Base-by-base conservation (phyloP, 2,888 invertebrate genomes). In the Macaria notata region DNA sequence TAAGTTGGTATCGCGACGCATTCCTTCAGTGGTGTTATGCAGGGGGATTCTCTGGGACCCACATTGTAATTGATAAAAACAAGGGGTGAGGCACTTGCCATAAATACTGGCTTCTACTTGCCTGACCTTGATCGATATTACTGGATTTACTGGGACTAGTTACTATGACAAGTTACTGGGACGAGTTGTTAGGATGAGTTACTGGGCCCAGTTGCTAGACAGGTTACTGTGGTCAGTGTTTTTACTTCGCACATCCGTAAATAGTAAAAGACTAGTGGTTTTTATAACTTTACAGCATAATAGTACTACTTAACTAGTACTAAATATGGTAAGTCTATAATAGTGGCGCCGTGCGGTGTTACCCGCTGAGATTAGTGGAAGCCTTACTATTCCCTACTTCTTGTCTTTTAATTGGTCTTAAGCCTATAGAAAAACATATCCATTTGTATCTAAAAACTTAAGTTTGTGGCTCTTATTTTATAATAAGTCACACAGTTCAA, bases 21-120 rank as follows among this genome's bases (percentile, higher is more conserved):
- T 79, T 79, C 77, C 77, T 73, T 56, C 69, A 69, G 70, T 71
- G 73, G 68, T 29, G 41, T 66, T 75, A 69, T 67, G 63, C 63
- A 70, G 68, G 68, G 76, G 75, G 74, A 68, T 74, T 76, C 66
- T 76, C 74, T 75, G 76, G 73, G 74, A 66, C 75, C 76, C 67
- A 76, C 75, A 75, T 75, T 78, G 81, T 81, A 84, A 86, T 84
- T 85, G 82, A 81, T 81, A 79, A 83, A 74, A 78, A 81, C 69
- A 71, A 78, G 79, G 81, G 74, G 80, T 75, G 69, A 66, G 68
- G 70, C 68, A 69, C 70, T 48, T 50, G 41, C 47, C 51, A 51
- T 59, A 59, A 54, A 41, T 59, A 48, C 42, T 31, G 38, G 41
- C 54, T 58, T 38, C 46, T 49, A 53, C 53, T 46, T 54, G 54